These are phyloP conservation scores for Philereme vetulata DNA, from an alignment of 2,888 invertebrate genomes.

Conservation along the genomic window DNA sequence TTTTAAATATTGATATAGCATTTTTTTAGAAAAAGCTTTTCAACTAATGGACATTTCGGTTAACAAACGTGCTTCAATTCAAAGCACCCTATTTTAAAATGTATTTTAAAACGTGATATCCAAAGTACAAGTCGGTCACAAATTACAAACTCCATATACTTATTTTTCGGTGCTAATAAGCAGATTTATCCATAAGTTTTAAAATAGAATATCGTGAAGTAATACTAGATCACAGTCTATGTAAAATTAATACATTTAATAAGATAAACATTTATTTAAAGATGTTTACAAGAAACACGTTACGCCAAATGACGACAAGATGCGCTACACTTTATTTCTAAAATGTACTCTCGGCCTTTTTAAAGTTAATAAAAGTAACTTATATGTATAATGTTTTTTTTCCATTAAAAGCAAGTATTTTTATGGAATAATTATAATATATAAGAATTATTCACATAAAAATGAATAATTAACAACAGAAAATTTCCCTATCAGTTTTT, in stretches of 20 bases:
- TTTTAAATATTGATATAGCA: too few relatives aligned
- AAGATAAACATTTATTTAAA: conserved; percentile 65
- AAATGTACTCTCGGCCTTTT: conserved; percentile 31
- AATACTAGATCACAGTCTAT: conserved; percentile 83
- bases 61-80: too few relatives aligned
- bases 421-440: too few relatives aligned
- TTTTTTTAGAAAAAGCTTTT: too few relatives aligned
- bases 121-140: not conserved
- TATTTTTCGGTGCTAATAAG: not conserved
- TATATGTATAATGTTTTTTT: too few relatives aligned
- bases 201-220: conserved; percentile 80
- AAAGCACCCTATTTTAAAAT: too few relatives aligned
- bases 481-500: too few relatives aligned
- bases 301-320: conserved; percentile 64
- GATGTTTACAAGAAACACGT: conserved; percentile 63
- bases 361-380: too few relatives aligned
- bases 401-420: too few relatives aligned
- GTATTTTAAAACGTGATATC: not conserved
- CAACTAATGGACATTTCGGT: too few relatives aligned
- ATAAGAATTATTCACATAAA: too few relatives aligned
- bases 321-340: conserved; percentile 47
- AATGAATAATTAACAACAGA: too few relatives aligned
- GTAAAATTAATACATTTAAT: conserved; percentile 66
- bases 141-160: not conserved
- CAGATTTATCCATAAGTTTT: conserved; percentile 47